These are phyloP conservation scores for Hoplias malabaricus DNA, from an alignment of 2,113 vertebrate genomes.

Conservation along the genomic window DNA sequence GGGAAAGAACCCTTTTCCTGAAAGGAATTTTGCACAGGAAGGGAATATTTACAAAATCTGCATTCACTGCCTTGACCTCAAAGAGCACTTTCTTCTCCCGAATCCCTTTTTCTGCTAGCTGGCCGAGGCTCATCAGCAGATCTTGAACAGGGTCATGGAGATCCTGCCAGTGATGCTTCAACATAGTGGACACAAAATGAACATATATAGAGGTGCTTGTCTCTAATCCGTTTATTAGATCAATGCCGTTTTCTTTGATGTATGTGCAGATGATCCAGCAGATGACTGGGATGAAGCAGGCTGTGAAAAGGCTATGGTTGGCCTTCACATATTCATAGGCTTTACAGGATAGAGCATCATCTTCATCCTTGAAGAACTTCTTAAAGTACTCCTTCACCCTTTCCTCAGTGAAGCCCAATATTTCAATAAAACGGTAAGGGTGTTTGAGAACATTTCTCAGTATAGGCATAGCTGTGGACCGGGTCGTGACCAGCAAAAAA, in stretches of 20 bases:
- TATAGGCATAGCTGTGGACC: slow-evolving; percentile 54
- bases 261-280: slow-evolving; percentile 38
- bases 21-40: slow-evolving; percentile 31
- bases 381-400: slow-evolving; percentile 35
- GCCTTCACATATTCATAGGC: slow-evolving; percentile 16
- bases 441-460: slow-evolving; percentile 1
- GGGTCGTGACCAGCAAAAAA: slow-evolving; percentile 63
- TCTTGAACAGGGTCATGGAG: not conserved
- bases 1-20: not conserved
- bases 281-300: slow-evolving; percentile 30
- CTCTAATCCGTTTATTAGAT: not conserved
- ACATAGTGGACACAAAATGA: slow-evolving; percentile 27
- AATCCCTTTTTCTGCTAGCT: slow-evolving; percentile 29
- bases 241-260: not conserved
- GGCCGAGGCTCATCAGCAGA: slow-evolving; percentile 21
- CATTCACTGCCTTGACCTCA: not conserved
- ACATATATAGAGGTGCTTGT: slow-evolving; percentile 31
- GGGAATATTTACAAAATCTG: not conserved
- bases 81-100: slow-evolving; percentile 17
- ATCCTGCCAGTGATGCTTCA: slow-evolving; percentile 26
- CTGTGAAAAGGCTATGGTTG: slow-evolving; percentile 35
- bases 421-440: slow-evolving; percentile 30
- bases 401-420: slow-evolving; percentile 34
- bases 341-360: not conserved
- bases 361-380: slow-evolving; percentile 22